Evolutionary conservation across 2,797 vertebrate species (phyloP).

Genomic region (Catamblyrhynchus diadema): DNA sequence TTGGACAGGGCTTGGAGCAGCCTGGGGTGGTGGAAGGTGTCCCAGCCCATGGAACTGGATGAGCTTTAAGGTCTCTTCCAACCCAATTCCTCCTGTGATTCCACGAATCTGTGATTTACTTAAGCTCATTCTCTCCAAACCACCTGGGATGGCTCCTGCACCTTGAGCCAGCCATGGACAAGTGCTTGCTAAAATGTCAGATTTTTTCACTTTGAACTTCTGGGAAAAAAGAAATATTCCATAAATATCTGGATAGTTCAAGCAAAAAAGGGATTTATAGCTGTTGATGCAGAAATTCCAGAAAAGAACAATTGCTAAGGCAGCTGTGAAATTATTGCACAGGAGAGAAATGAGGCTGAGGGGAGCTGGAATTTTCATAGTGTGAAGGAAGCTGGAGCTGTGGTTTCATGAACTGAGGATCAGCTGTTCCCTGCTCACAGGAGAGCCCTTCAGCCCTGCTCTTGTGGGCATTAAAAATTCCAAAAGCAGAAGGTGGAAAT

Average conservation of each 20-base stretch:
- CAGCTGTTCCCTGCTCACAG: not conserved
- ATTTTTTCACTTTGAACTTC: not conserved
- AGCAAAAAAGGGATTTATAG: not conserved
- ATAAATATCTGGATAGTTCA: not conserved
- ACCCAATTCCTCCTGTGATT: not conserved
- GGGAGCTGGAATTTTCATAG: not conserved
- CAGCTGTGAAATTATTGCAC: not conserved
- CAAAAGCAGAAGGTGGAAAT: not conserved
- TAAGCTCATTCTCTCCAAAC: not conserved
- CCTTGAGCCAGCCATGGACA: not conserved
- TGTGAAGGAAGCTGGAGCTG: not conserved
- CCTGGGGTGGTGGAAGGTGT: rapidly evolving
- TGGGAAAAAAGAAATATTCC: not conserved
- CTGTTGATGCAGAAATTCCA: not conserved
- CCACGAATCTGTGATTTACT: not conserved
- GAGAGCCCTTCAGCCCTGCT: not conserved
- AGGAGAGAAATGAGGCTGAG: not conserved
- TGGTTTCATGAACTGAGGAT: not conserved
- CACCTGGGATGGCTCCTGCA: not conserved
- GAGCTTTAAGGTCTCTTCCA: not conserved
- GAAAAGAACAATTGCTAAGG: not conserved
- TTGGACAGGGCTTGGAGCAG: rapidly evolving
- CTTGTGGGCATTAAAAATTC: not conserved
- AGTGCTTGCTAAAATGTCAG: not conserved
- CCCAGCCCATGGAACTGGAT: not conserved